phyloP scores from a whole-genome alignment of 2,797 vertebrate species.

The Thripadectes ignobilis region DNA sequence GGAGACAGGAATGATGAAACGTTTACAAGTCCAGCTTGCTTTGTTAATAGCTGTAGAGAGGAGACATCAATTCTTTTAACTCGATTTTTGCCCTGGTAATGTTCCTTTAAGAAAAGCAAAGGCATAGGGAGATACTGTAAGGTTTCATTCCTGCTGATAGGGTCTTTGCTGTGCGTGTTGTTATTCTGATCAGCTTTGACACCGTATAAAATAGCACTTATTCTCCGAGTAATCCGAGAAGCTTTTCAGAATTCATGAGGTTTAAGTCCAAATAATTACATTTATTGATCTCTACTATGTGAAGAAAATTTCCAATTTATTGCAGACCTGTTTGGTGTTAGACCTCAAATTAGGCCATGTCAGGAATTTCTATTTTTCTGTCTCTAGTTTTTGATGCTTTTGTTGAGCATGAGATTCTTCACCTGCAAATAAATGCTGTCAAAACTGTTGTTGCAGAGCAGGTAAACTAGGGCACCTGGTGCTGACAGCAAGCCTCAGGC shows the following conservation, averaged over 20 bases:
- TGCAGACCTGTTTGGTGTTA: slow-evolving; percentile 25
- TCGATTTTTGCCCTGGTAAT: neutral
- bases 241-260: slow-evolving; percentile 70
- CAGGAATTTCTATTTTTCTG: neutral
- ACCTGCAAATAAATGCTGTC: neutral
- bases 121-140: neutral
- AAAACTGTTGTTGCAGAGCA: neutral
- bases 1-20: neutral
- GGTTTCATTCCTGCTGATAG: neutral
- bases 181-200: slow-evolving; percentile 68
- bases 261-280: slow-evolving; percentile 72
- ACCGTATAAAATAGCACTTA: slow-evolving; percentile 55
- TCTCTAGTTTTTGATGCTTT: neutral
- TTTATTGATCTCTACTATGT: slow-evolving; percentile 66
- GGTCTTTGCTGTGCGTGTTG: slow-evolving; percentile 24
- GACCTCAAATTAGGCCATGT: slow-evolving; percentile 1
- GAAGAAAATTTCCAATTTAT: slow-evolving; percentile 69
- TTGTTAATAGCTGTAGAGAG: slow-evolving; percentile 16
- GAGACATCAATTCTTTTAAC: neutral
- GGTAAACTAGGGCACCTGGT: neutral
- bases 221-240: slow-evolving; percentile 44
- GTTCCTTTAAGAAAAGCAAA: slow-evolving; percentile 26
- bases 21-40: neutral
- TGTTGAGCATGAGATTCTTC: neutral
- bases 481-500: neutral